Percentiles rank a stretch among this genome's conserved stretches.
Conservation (phyloP, 1,140 invertebrate genomes). For the Hestina assimilis region DNA sequence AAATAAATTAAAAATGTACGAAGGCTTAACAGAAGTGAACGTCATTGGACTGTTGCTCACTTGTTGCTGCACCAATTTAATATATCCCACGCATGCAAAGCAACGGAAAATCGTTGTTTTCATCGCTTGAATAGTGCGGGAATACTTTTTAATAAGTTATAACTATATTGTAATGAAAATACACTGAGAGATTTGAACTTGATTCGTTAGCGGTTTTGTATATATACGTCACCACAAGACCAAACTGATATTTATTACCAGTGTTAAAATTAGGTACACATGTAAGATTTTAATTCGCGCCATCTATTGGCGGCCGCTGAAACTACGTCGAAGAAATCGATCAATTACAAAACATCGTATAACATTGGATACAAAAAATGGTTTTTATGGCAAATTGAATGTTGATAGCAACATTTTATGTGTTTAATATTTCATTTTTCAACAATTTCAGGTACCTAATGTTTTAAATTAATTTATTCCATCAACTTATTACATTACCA, state of each 20-base stretch:
- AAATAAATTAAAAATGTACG: conserved; percentile 59
- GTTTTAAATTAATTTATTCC: background rate
- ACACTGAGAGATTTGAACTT: too few relatives aligned
- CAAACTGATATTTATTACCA: too few relatives aligned
- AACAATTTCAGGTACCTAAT: background rate
- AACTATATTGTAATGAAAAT: too few relatives aligned
- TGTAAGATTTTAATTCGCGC: conserved; percentile 16
- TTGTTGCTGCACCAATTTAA: conserved; percentile 64
- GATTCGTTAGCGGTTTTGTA: too few relatives aligned
- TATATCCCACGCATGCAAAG: conserved; percentile 57
- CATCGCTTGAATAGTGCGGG: conserved; percentile 48
- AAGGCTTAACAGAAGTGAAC: conserved; percentile 63
- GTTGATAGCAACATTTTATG: too few relatives aligned
- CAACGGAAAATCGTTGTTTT: conserved; percentile 34
- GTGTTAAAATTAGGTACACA: background rate
- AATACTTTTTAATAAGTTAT: too few relatives aligned
- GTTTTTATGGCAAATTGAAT: too few relatives aligned
- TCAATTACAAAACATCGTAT: too few relatives aligned
- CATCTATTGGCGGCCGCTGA: conserved; percentile 26
- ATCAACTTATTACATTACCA: background rate
- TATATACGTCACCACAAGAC: too few relatives aligned
- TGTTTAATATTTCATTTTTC: too few relatives aligned
- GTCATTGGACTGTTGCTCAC: conserved; percentile 54
- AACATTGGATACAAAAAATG: too few relatives aligned
- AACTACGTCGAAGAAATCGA: background rate